Evolutionary conservation across 2,797 vertebrate species (phyloP).

Genomic region (Paratrypauchen microcephalus): DNA sequence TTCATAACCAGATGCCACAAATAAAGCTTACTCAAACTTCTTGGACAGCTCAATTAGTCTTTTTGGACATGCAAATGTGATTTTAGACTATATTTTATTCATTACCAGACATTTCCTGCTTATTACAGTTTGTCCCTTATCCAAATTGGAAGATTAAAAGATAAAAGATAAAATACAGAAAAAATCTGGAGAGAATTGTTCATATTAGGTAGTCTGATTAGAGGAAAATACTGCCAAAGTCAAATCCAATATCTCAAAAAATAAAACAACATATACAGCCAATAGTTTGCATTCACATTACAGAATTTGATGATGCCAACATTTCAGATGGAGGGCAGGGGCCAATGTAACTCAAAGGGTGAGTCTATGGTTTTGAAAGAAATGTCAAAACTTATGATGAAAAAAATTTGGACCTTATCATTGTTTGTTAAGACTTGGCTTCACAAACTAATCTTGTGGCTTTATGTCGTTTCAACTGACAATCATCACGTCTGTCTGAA

Average conservation of each 20-base stretch:
- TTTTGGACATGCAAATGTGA: neutral
- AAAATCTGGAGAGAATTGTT: constrained; percentile 28
- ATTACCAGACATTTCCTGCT: constrained; percentile 8
- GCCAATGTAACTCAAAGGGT: too few relatives aligned
- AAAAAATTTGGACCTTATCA: too few relatives aligned
- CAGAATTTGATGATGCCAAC: too few relatives aligned
- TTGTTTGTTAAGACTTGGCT: too few relatives aligned
- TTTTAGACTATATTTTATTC: neutral
- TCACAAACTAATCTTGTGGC: too few relatives aligned
- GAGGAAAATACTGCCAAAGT: constrained; percentile 30
- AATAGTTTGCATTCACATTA: neutral
- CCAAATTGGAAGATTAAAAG: constrained; percentile 24
- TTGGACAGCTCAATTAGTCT: neutral
- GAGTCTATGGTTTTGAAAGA: too few relatives aligned
- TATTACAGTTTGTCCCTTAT: neutral
- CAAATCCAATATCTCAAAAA: constrained; percentile 33
- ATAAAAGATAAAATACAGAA: constrained; percentile 24
- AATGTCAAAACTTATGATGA: too few relatives aligned
- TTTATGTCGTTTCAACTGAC: too few relatives aligned
- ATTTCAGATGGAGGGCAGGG: too few relatives aligned
- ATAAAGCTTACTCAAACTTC: neutral
- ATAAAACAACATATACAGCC: constrained; percentile 32
- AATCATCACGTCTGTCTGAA: too few relatives aligned
- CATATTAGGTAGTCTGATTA: constrained; percentile 50
- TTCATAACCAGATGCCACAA: neutral